phyloP scores from a whole-genome alignment of 2,888 invertebrate species.

The Pediacus dermestoides region DNA sequence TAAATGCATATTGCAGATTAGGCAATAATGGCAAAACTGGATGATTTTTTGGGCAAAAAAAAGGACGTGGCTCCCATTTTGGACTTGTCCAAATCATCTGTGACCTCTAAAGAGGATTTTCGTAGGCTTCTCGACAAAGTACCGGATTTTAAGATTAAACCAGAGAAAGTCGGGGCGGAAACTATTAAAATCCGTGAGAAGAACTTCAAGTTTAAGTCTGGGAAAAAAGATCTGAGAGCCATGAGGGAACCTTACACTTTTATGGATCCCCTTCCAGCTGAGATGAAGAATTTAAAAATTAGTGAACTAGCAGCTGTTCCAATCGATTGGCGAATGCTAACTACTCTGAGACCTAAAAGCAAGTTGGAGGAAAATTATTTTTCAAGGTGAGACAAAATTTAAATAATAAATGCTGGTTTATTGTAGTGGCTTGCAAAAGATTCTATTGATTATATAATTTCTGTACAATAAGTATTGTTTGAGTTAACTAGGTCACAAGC shows the following conservation, averaged over 20 bases:
- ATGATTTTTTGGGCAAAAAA: conserved; percentile 79
- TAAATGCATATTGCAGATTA: no score
- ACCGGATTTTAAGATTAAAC: conserved; percentile 84
- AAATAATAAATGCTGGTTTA: no score
- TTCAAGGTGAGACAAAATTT: conserved; percentile 68
- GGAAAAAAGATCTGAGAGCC: conserved; percentile 67
- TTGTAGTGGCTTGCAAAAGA: no score
- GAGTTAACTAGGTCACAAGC: no score
- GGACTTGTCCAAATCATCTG: conserved; percentile 76
- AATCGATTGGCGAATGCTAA: conserved; percentile 92
- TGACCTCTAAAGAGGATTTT: conserved; percentile 78
- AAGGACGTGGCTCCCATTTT: conserved; percentile 80
- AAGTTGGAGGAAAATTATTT: conserved; percentile 85
- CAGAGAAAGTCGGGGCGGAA: conserved; percentile 77
- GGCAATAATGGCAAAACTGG: conserved; percentile 70
- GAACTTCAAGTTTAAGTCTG: conserved; percentile 70
- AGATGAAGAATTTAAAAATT: conserved; percentile 73
- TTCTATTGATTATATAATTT: no score
- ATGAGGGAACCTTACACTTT: conserved; percentile 63
- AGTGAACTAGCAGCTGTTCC: conserved; percentile 78
- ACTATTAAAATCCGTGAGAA: conserved; percentile 74
- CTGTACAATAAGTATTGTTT: no score
- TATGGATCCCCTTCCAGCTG: conserved; percentile 76
- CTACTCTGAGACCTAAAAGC: conserved; percentile 77
- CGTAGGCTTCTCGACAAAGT: conserved; percentile 79